Percentiles rank a stretch among this genome's conserved stretches.
These are phyloP conservation scores for Picus viridis DNA, from an alignment of 2,797 vertebrate genomes.

Conservation along the genomic window DNA sequence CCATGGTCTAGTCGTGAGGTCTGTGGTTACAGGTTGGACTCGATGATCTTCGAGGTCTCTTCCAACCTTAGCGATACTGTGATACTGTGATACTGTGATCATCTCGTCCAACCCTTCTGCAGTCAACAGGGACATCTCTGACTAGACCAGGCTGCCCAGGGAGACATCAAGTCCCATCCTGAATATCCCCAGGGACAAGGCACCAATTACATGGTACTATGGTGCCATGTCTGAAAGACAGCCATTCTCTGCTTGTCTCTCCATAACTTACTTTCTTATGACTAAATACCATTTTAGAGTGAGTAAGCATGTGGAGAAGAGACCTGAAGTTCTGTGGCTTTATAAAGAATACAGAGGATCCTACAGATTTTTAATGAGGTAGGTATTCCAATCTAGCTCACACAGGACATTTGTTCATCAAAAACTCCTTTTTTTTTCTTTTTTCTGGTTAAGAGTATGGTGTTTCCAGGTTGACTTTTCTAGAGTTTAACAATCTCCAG, in stretches of 20 bases:
- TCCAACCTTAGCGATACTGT: no score
- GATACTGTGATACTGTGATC: no score
- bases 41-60: no score
- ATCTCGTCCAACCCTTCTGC: no score
- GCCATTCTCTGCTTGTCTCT: background rate
- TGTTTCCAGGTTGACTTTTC: background rate
- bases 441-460: background rate
- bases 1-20: no score
- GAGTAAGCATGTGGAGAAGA: background rate
- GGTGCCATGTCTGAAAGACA: background rate
- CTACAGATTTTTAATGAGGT: background rate
- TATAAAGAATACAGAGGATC: background rate
- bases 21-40: no score
- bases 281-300: background rate
- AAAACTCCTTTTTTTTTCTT: background rate
- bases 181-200: no score
- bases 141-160: no score
- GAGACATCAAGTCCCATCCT: no score
- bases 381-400: background rate
- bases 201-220: background rate
- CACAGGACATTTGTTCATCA: background rate
- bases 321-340: background rate
- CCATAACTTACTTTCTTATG: background rate
- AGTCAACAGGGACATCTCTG: no score
- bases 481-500: background rate